These are phyloP conservation scores for Marcusenius ussheri DNA, from an alignment of 2,113 vertebrate genomes.

Conservation along the genomic window DNA sequence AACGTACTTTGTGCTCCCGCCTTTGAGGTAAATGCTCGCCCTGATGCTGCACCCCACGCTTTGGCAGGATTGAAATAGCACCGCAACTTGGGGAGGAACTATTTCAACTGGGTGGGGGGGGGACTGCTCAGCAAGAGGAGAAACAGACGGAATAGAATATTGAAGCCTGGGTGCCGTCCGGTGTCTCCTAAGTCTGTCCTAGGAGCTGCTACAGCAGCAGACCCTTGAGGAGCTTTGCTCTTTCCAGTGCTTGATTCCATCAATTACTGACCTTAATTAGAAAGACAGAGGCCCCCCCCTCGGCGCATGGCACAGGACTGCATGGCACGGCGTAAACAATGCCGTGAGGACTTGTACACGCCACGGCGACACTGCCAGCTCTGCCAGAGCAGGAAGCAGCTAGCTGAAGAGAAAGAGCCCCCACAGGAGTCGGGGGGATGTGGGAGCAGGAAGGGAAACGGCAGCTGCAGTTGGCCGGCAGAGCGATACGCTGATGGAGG, in stretches of 20 bases:
- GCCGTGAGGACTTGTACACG: no score
- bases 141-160: neutral
- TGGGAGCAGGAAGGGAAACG: slow-evolving; percentile 18
- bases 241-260: slow-evolving; percentile 73
- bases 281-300: slow-evolving; percentile 62
- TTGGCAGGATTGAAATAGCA: neutral
- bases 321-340: no score
- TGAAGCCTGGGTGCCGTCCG: slow-evolving; percentile 71
- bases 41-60: slow-evolving; percentile 55
- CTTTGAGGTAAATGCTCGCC: slow-evolving; percentile 57
- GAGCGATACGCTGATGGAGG: slow-evolving; percentile 89
- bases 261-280: slow-evolving; percentile 83
- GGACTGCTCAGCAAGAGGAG: neutral
- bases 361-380: slow-evolving; percentile 38
- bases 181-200: slow-evolving; percentile 69
- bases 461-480: slow-evolving; percentile 78
- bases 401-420: no score
- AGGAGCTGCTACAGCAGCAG: slow-evolving; percentile 66
- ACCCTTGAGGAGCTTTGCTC: slow-evolving; percentile 43
- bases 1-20: slow-evolving; percentile 29
- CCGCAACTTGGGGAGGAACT: neutral
- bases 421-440: neutral
- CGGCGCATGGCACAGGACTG: no score
- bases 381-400: neutral
- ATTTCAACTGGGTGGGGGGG: slow-evolving; percentile 41